Conservation (phyloP, 2,888 invertebrate species). For the Ennomos fuscantarius region DNA sequence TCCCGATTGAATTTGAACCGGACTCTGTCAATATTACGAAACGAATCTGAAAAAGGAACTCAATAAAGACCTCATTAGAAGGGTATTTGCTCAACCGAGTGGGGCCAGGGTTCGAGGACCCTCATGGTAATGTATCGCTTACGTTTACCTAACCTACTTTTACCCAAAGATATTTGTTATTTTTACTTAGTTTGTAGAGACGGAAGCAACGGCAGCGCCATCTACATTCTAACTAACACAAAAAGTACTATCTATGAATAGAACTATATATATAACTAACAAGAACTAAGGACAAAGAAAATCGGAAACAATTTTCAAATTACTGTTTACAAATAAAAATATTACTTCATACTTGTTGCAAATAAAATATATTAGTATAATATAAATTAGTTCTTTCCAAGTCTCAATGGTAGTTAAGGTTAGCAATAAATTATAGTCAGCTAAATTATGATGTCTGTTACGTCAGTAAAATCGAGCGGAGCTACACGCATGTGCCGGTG, state of each 20-base stretch:
- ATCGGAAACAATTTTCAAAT: too few relatives aligned
- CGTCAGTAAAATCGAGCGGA: conserved; percentile 52
- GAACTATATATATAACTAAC: too few relatives aligned
- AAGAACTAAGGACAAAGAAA: too few relatives aligned
- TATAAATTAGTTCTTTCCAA: background rate
- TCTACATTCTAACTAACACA: too few relatives aligned
- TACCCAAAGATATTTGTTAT: too few relatives aligned
- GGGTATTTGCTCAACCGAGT: conserved; percentile 37
- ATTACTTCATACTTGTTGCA: too few relatives aligned
- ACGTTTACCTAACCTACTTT: conserved; percentile 23
- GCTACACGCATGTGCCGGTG: conserved; percentile 64
- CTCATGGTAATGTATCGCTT: conserved; percentile 41
- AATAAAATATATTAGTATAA: too few relatives aligned
- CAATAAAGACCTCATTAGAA: conserved; percentile 41
- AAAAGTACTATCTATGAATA: too few relatives aligned
- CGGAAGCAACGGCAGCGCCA: too few relatives aligned
- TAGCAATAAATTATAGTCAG: conserved; percentile 41
- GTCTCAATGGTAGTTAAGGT: background rate
- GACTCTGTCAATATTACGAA: conserved; percentile 28
- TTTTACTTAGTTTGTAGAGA: too few relatives aligned
- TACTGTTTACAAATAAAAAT: too few relatives aligned
- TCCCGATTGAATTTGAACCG: conserved; percentile 26
- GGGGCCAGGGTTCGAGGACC: conserved; percentile 28
- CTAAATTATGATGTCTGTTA: conserved; percentile 25
- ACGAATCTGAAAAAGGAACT: conserved; percentile 30